Base-by-base conservation (phyloP, 1,140 invertebrate genomes). In the Hesperophylax magnus region DNA sequence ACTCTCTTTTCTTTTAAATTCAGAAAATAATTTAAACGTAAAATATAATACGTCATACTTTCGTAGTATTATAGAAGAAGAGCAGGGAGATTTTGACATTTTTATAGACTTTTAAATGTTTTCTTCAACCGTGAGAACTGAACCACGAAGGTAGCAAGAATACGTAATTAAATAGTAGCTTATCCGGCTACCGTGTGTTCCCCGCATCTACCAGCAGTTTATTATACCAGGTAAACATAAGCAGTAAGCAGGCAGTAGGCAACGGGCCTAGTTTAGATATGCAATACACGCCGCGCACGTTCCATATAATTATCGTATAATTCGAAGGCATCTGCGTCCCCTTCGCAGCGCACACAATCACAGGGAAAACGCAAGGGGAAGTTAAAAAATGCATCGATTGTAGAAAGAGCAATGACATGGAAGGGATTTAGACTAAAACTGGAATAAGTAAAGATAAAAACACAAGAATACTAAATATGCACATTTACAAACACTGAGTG, bases 281-380 rank as follows among this genome's bases (percentile, higher is more conserved):
- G 63, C 63, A 31, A 31, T n/a, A 34, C 63, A 39, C 31, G 63
- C 27, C 63, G 63, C 39, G 63, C 63, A 31, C 63, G 63, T 31
- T 34, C 63, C 31, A 67, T 27, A 31, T 67, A 67, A 67, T 67
- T 67, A 67, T 67, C 63, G 31, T 67, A 34, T 67, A 27, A 67
- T 67, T 67, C 39, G 31, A 27, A 34, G 4, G 27, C 63, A 67
- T 67, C 39, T 15, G 63, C 63, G 22, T 67, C 63, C 63, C 63
- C 63, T 67, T 65, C 7, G 14, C 17, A 67, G 24, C 39, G 14
- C 17, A 20, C 56, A 22, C 56, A 58, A 1, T 20, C 56, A 58
- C 11, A 22, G 56, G n/a, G 56, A 22, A 18, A 58, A n/a, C n/a
- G 56, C 22, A 20, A 58, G 56, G 56, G 54, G n/a, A 22, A 58